Percentiles rank a stretch among this genome's conserved stretches.
phyloP scores from a whole-genome alignment of 2,797 vertebrate species.

The Phoeniculus purpureus region DNA sequence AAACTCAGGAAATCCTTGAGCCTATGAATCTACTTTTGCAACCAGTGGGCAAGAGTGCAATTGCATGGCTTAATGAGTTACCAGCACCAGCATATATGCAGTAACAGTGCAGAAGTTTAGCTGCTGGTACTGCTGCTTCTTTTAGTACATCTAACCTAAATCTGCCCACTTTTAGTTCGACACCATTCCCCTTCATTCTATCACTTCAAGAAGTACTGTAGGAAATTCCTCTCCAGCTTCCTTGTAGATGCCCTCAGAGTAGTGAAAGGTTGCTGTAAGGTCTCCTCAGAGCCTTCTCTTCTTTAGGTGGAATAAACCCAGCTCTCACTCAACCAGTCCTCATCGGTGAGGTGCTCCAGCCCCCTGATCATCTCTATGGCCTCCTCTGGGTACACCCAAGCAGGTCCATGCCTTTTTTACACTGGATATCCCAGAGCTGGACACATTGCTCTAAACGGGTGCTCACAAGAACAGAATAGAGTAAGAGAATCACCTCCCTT shows the following conservation, averaged over 20 bases:
- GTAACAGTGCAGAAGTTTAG: neutral
- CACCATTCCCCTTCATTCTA: neutral
- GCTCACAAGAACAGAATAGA: neutral
- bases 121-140: neutral
- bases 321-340: neutral
- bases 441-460: neutral
- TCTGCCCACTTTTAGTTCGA: neutral
- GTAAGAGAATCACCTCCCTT: neutral
- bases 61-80: rapidly evolving
- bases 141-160: neutral
- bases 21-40: neutral
- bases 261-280: neutral
- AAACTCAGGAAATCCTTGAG: neutral
- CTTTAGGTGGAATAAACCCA: neutral
- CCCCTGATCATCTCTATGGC: neutral
- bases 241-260: neutral
- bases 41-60: neutral
- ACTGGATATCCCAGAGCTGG: neutral
- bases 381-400: neutral
- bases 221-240: neutral
- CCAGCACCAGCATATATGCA: rapidly evolving
- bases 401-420: too few species aligned
- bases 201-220: too few species aligned
- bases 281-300: neutral
- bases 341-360: neutral